These are phyloP conservation scores for Neoseiulus cucumeris DNA, from an alignment of 1,140 invertebrate genomes.

Conservation along the genomic window DNA sequence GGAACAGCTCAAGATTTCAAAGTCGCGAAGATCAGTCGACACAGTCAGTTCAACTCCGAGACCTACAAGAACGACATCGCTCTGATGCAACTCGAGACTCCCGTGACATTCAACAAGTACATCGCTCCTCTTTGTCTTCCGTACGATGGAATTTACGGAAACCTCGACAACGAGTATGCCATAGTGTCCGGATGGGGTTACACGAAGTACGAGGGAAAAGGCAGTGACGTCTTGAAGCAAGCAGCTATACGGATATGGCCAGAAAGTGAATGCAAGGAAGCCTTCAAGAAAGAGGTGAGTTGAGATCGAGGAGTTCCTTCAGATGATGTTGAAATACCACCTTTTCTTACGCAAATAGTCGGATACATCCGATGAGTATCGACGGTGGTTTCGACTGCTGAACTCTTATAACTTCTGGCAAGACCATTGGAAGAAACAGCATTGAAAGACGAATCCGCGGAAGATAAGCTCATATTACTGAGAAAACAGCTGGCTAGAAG, in stretches of 20 bases:
- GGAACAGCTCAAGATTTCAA: conserved; percentile 15
- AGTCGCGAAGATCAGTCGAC: conserved; percentile 12
- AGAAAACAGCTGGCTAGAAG: too few relatives aligned
- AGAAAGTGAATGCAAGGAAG: conserved; percentile 29
- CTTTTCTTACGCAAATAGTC: neutral
- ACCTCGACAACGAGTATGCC: conserved; percentile 15
- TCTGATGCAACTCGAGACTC: conserved; percentile 20
- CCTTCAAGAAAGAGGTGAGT: conserved; percentile 17
- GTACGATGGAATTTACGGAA: conserved; percentile 15
- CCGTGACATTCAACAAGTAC: conserved; percentile 18
- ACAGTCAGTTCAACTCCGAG: conserved; percentile 20
- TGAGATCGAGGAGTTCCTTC: too few relatives aligned
- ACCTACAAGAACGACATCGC: conserved; percentile 26
- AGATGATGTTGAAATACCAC: conserved; percentile 11
- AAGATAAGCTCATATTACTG: too few relatives aligned
- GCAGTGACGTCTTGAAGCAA: conserved; percentile 35
- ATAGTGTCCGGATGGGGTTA: conserved; percentile 41
- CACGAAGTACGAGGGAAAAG: conserved; percentile 31
- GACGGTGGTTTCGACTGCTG: neutral
- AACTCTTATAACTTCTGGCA: neutral
- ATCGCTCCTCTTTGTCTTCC: conserved; percentile 24
- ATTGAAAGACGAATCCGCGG: too few relatives aligned
- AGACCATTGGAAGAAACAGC: neutral
- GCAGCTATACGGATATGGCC: conserved; percentile 36
- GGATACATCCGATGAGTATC: conserved; percentile 12